A percentile compares a stretch with the other conserved stretches of the same genome.
Conservation (phyloP, 2,888 invertebrate genomes). For the Timema cristinae region DNA sequence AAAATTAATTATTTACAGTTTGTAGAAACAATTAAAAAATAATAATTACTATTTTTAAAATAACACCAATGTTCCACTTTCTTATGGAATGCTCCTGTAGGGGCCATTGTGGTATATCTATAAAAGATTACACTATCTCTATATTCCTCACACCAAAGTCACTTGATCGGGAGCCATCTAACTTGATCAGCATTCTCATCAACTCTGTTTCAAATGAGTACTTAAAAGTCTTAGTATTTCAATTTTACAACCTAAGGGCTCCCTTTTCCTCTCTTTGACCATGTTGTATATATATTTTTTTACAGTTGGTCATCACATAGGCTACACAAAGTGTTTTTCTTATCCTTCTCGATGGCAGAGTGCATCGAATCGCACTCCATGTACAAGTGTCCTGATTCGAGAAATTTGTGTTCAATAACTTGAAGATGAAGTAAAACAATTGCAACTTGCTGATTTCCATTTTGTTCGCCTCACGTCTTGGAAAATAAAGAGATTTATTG, state of each 20-base stretch:
- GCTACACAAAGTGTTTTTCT: constrained; percentile 29
- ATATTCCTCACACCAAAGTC: not conserved
- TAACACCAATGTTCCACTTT: too few relatives aligned
- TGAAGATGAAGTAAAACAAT: constrained; percentile 33
- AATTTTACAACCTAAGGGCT: not conserved
- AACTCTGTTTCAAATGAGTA: not conserved
- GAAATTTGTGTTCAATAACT: constrained; percentile 32
- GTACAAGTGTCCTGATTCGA: constrained; percentile 34
- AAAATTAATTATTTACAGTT: too few relatives aligned
- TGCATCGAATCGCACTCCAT: constrained; percentile 36
- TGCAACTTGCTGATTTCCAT: constrained; percentile 25
- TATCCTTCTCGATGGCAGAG: constrained; percentile 32
- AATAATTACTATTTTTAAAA: too few relatives aligned
- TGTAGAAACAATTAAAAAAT: too few relatives aligned
- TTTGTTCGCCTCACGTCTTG: too few relatives aligned
- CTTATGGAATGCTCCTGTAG: too few relatives aligned
- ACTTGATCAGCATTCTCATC: not conserved
- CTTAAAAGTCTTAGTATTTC: not conserved
- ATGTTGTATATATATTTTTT: not conserved
- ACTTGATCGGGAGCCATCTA: not conserved
- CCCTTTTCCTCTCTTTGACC: not conserved
- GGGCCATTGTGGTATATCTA: too few relatives aligned
- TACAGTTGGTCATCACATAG: not conserved
- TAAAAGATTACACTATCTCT: not conserved
- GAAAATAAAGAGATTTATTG: not conserved